A percentile compares a stretch with the other conserved stretches of the same genome.
These are phyloP conservation scores for Apogon talboti DNA, from an alignment of 2,797 vertebrate genomes.

Conservation along the genomic window DNA sequence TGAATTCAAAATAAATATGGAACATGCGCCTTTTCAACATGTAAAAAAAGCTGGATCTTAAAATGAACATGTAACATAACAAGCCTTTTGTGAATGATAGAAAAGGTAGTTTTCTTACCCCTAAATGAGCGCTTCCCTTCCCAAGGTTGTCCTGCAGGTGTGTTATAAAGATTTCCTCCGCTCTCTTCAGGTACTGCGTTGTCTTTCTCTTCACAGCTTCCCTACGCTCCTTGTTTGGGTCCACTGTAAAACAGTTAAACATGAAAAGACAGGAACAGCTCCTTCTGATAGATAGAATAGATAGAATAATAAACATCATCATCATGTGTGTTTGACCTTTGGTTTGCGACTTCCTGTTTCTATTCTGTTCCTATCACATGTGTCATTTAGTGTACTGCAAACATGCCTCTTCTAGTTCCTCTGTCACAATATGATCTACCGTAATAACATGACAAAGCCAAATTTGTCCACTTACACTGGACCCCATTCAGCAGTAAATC, in stretches of 20 bases:
- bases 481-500: constrained; percentile 94
- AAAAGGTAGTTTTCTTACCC: constrained; percentile 79
- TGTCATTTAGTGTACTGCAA: constrained; percentile 11
- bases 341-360: constrained; percentile 71
- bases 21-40: neutral
- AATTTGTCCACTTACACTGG: constrained; percentile 84
- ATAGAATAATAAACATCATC: neutral
- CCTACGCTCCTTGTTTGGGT: constrained; percentile 94
- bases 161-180: constrained; percentile 97
- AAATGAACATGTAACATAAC: neutral
- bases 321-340: constrained; percentile 25
- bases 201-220: constrained; percentile 98
- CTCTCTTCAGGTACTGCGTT: constrained; percentile 94
- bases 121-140: constrained; percentile 80
- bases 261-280: constrained; percentile 1
- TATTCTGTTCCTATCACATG: constrained; percentile 63
- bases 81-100: neutral
- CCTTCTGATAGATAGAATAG: too few relatives aligned
- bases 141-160: constrained; percentile 91
- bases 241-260: constrained; percentile 82
- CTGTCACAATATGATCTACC: neutral
- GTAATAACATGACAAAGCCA: neutral
- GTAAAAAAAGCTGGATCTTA: neutral
- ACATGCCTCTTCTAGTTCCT: constrained; percentile 18
- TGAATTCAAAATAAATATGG: neutral